phyloP scores from a whole-genome alignment of 2,888 invertebrate genomes.

The Heliconius ismenius region DNA sequence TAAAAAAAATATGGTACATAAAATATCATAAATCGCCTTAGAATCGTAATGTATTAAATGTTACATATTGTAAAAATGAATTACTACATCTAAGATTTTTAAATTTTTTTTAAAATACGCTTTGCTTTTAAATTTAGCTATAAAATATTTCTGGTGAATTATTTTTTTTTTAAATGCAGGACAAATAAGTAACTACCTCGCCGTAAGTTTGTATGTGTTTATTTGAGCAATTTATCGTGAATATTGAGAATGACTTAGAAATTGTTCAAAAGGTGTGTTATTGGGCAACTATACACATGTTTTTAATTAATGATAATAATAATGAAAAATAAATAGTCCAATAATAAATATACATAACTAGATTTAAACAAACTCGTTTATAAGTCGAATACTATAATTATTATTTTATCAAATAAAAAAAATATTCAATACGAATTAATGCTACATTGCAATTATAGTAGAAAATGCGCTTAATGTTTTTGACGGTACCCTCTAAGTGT shows the following conservation, averaged over 20 bases:
- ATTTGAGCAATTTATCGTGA: conserved; percentile 6
- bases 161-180: conserved; percentile 24
- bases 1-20: not conserved
- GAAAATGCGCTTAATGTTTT: too few species aligned
- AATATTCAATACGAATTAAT: not conserved
- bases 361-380: not conserved
- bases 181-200: conserved; percentile 31
- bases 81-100: not conserved
- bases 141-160: conserved; percentile 53
- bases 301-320: not conserved
- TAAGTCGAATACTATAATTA: not conserved
- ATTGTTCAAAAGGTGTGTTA: not conserved
- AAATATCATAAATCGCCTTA: conserved; percentile 51
- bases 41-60: not conserved
- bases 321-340: too few species aligned
- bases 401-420: not conserved
- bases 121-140: conserved; percentile 60
- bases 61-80: not conserved
- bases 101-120: conserved; percentile 35
- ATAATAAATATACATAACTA: not conserved
- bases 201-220: conserved; percentile 56
- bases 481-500: not conserved
- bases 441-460: not conserved
- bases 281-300: not conserved
- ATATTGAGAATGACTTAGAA: conserved; percentile 1